A percentile compares a stretch with the other conserved stretches of the same genome.
Evolutionary conservation across 2,797 vertebrate genomes (phyloP).

Genomic region (Danio tinwini): DNA sequence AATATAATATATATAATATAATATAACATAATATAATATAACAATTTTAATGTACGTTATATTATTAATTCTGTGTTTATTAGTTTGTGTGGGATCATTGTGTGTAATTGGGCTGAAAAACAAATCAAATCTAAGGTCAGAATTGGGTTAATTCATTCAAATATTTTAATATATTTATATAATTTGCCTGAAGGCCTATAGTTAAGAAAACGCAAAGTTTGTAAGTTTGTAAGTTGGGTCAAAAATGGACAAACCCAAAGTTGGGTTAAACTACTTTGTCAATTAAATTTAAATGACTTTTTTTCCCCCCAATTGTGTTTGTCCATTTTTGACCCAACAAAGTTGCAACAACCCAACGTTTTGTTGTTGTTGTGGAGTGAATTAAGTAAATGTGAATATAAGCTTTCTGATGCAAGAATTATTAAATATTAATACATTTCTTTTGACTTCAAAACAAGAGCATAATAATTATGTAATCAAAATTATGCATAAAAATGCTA

Average conservation of each 20-base stretch:
- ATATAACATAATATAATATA: too few relatives aligned
- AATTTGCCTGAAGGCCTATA: background rate
- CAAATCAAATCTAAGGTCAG: background rate
- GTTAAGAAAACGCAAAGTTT: too few relatives aligned
- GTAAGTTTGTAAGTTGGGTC: too few relatives aligned
- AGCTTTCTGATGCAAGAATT: background rate
- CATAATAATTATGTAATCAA: background rate
- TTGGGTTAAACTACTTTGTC: too few relatives aligned
- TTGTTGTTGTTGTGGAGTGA: too few relatives aligned
- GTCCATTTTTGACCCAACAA: too few relatives aligned
- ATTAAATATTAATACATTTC: background rate
- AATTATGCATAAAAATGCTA: background rate
- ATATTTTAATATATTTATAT: background rate
- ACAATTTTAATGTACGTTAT: background rate
- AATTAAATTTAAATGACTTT: too few relatives aligned
- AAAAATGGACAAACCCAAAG: too few relatives aligned
- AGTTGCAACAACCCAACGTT: too few relatives aligned
- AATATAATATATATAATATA: too few relatives aligned
- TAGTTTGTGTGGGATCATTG: background rate
- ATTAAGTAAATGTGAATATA: background rate
- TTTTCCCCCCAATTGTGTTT: too few relatives aligned
- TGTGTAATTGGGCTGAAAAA: background rate
- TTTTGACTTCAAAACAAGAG: background rate
- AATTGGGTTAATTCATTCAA: background rate
- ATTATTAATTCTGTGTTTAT: background rate